Base-by-base conservation (phyloP, 2,113 vertebrate species). In the Toxostoma redivivum region DNA sequence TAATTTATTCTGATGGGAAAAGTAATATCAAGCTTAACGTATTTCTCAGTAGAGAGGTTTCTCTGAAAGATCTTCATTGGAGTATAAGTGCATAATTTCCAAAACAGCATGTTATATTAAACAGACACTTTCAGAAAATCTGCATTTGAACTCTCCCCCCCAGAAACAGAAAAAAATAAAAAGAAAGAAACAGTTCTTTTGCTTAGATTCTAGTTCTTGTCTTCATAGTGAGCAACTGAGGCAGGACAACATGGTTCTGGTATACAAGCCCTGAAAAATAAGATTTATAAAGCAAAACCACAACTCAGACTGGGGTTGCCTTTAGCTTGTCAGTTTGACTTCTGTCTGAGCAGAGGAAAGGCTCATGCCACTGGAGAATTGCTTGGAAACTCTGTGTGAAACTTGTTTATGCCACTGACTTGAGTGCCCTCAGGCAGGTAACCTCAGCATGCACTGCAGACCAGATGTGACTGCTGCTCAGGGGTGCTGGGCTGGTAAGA, bases 1-100 rank as follows among this genome's bases (percentile, higher is more conserved):
- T 90, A 74, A 94, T 86, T 48, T 93, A 67, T 86, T 81, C 62
- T 83, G 93, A 96, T 81, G 64, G 77, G 79, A 80, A 92, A 71
- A 50, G 28, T 40, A 88, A 62, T 23, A 78, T 72, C n/a, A 56
- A 65, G 82, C 44, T 77, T 77, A 67, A 78, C 12, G 4, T 83
- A 44, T 60, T 90, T 90, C 51, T 83, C 20, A 40, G 37, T 37
- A 81, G 44, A 83, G 81, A 93, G n/a, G 51, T 62, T 82, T 82
- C 45, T 83, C 60, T 57, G 65, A 86, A 86, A 91, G 78, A 72
- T 89, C 84, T 73, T 74, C 7, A 31, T 44, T 71, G 61, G 24
- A 11, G 7, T 81, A 3, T 30, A 79, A 64, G 71, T 57, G 40
- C 33, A n/a, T 77, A 30, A 51, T 79, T 96, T 90, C 42, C 42